Evolutionary conservation across 2,797 vertebrate species (phyloP), one percentile per base, ranked within the genome.

Genomic region (Mallotus villosus): DNA sequence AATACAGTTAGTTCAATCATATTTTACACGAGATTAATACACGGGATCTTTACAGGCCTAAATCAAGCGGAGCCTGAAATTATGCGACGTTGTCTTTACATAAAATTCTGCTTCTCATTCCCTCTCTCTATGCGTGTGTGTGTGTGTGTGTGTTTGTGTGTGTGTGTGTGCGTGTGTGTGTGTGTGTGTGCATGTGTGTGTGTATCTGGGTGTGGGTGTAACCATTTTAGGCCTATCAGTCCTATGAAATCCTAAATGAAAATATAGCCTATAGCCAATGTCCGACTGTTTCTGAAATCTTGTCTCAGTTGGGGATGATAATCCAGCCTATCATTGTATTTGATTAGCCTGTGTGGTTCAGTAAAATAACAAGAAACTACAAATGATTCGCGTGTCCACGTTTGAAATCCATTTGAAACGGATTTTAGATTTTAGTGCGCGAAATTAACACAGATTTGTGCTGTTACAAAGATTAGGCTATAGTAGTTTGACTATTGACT

Each of bases 101-200:
- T 46, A 6, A 16, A 46, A 41, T 65, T 24, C 37, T 24, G 22
- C 63, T 12, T 69, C 27, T 29, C 27, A 0, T 4, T 29, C 27
- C 4, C 4, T 19, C n/a, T 66, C 49, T 66, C 25, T 21, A 19
- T 73, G 49, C 6, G 29, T 71, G 29, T 61, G 65, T 22, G 53
- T 67, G 63, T 66, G 53, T 59, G 49, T n/a, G 49, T 34, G 67
- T 29, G 53, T 69, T 27, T 51, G 46, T 25, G 41, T 51, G 22
- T 19, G 29, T 25, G 21, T 49, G 32, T 63, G 55, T 70, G 58
- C 53, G 25, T 63, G 67, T 9, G 21, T 25, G 12, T 25, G 17
- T 49, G 37, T 70, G 21, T 65, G 32, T 21, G 34, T 65, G 63
- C 21, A 14, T 70, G 68, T 70, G 32, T 46, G 57, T 27, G 22